A percentile compares a stretch with the other conserved stretches of the same genome.
Conservation (phyloP, 2,113 vertebrate species). For the Nanorana parkeri region DNA sequence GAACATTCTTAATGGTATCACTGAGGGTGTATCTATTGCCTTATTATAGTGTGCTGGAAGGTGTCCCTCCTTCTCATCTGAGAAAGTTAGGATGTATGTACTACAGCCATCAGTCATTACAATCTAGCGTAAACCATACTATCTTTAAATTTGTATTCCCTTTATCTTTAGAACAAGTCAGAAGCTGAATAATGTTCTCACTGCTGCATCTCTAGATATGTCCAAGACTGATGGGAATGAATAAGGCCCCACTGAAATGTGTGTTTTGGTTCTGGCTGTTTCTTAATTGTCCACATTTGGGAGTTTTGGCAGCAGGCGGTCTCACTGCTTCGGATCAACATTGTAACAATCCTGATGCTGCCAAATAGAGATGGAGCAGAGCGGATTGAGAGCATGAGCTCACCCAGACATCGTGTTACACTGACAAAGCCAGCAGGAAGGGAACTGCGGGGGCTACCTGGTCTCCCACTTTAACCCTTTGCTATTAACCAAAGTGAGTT, state of each 20-base stretch:
- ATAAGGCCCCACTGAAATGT: constrained; percentile 15
- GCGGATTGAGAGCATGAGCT: constrained; percentile 49
- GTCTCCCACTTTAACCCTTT: constrained; percentile 38
- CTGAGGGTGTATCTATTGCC: too few relatives aligned
- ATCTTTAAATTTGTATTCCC: not conserved
- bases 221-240: not conserved
- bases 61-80: too few relatives aligned
- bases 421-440: constrained; percentile 9
- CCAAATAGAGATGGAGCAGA: constrained; percentile 52
- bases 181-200: not conserved
- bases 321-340: constrained; percentile 50
- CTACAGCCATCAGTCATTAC: too few relatives aligned
- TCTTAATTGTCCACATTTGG: constrained; percentile 45
- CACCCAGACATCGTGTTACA: constrained; percentile 54
- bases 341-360: constrained; percentile 46
- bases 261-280: constrained; percentile 37
- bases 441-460: constrained; percentile 44
- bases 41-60: too few relatives aligned
- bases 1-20: too few relatives aligned
- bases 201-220: not conserved
- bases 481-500: not conserved
- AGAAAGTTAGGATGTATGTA: too few relatives aligned
- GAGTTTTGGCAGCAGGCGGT: constrained; percentile 43
- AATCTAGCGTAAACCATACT: not conserved
- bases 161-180: not conserved